Percentiles rank a stretch among this genome's conserved stretches.
Conservation (phyloP, 1,140 invertebrate genomes). For the Bilobella aurantiaca region DNA sequence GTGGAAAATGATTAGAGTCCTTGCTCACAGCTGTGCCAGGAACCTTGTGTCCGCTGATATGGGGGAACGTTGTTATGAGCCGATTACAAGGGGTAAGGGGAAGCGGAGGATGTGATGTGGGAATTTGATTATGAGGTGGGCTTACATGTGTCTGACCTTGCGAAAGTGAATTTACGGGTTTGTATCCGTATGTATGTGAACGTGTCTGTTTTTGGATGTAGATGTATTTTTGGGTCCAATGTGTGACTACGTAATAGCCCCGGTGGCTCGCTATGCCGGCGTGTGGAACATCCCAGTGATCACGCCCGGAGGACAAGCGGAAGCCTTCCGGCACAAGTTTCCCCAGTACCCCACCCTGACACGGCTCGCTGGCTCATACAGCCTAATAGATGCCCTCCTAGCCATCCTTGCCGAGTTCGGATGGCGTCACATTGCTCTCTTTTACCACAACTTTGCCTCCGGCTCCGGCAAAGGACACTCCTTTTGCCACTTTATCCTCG, state of each 20-base stretch:
- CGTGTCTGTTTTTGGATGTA: no score
- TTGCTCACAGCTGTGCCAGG: no score
- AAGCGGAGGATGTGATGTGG: no score
- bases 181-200: no score
- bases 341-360: conserved; percentile 65
- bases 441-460: conserved; percentile 58
- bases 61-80: no score
- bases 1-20: no score
- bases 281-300: conserved; percentile 82
- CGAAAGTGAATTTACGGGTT: no score
- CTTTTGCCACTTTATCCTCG: conserved; percentile 59
- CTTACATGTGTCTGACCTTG: no score
- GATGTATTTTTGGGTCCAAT: conserved; percentile 82
- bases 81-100: no score
- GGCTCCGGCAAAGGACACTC: conserved; percentile 47
- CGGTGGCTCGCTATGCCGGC: conserved; percentile 75
- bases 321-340: conserved; percentile 59
- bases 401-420: conserved; percentile 57
- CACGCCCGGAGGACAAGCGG: conserved; percentile 59
- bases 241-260: conserved; percentile 82
- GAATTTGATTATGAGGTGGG: no score
- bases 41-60: no score
- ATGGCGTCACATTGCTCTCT: conserved; percentile 57
- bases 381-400: conserved; percentile 49
- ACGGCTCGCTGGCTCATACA: conserved; percentile 36